Conservation (phyloP, 2,797 vertebrate genomes). For the Nannoperca obscura region DNA sequence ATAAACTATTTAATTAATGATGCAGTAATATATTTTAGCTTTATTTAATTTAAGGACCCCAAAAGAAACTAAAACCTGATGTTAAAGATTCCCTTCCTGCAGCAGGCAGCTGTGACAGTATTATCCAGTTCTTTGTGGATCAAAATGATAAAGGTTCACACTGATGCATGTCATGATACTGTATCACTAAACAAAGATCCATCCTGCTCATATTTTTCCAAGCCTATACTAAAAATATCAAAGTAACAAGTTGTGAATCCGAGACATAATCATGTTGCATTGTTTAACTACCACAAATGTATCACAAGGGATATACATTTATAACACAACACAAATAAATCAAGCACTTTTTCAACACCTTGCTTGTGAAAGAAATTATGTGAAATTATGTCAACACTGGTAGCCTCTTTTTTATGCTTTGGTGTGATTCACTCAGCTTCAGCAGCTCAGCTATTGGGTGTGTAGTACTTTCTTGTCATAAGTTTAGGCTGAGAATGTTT, state of each 20-base stretch:
- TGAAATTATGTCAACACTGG: conserved; percentile 11
- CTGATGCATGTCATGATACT: neutral
- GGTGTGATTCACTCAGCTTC: conserved; percentile 33
- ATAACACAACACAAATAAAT: conserved; percentile 11
- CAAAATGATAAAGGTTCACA: conserved; percentile 6
- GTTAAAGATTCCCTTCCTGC: neutral
- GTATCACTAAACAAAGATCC: neutral
- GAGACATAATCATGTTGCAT: conserved; percentile 1
- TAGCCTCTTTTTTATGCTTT: conserved; percentile 16
- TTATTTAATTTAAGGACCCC: neutral
- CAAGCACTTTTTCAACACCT: conserved; percentile 7
- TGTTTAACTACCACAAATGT: conserved; percentile 5
- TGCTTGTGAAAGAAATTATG: neutral
- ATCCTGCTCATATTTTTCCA: conserved; percentile 1
- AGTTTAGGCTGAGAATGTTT: conserved; percentile 60
- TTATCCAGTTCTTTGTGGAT: neutral
- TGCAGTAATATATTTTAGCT: neutral
- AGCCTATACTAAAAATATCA: conserved; percentile 3
- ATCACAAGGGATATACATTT: neutral
- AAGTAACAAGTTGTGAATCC: conserved; percentile 4
- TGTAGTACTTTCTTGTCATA: conserved; percentile 40
- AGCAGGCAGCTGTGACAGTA: conserved; percentile 1
- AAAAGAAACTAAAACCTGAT: neutral
- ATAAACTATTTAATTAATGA: neutral
- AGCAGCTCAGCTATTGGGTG: conserved; percentile 43